Conservation (phyloP, 1,140 invertebrate species). For the Habropoda laboriosa region DNA sequence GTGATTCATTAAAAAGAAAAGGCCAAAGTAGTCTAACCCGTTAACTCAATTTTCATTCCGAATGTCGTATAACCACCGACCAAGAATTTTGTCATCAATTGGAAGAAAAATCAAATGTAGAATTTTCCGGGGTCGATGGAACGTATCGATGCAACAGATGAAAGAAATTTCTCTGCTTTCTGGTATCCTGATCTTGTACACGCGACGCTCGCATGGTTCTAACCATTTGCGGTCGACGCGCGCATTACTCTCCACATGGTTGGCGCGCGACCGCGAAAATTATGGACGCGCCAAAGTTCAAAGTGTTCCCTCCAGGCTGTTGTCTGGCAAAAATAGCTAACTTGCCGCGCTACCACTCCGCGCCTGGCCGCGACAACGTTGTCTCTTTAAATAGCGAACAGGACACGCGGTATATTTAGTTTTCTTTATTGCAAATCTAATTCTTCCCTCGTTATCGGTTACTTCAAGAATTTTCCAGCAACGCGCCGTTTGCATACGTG, state of each 20-base stretch:
- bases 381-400: slow-evolving; percentile 1
- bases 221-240: slow-evolving; percentile 65
- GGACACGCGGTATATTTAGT: neutral
- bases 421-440: neutral
- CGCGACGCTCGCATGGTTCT: neutral
- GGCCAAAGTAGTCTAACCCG: too few species aligned
- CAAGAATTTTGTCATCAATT: too few species aligned
- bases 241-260: slow-evolving; percentile 49
- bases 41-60: neutral
- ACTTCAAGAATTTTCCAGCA: too few species aligned
- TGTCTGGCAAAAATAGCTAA: slow-evolving; percentile 71
- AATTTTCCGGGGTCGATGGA: too few species aligned
- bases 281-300: slow-evolving; percentile 73
- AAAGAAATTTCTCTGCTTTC: neutral
- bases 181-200: neutral
- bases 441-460: neutral
- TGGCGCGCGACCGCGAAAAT: slow-evolving; percentile 67
- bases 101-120: too few species aligned
- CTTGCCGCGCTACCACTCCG: slow-evolving; percentile 58
- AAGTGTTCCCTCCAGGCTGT: slow-evolving; percentile 69
- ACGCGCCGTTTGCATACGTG: too few species aligned
- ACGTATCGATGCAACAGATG: neutral
- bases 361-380: slow-evolving; percentile 2
- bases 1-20: too few species aligned
- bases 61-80: neutral